Percentiles rank a stretch among this genome's conserved stretches.
These are phyloP conservation scores for Paramormyrops kingsleyae DNA, from an alignment of 2,113 vertebrate genomes.

Conservation along the genomic window DNA sequence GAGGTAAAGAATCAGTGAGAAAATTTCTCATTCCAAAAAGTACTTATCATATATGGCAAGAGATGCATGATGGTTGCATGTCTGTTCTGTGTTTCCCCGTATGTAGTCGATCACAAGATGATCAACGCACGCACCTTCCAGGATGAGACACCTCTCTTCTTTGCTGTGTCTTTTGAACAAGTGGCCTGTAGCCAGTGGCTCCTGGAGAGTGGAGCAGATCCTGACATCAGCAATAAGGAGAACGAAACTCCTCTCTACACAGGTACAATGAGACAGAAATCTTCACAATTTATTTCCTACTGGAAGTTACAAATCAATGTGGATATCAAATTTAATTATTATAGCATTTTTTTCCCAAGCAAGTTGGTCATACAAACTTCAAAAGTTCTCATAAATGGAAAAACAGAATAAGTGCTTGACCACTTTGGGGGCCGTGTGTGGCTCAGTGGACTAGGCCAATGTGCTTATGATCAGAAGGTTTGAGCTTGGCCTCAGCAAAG, in stretches of 20 bases:
- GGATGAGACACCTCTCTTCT: slow-evolving; percentile 69
- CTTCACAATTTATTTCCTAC: not conserved
- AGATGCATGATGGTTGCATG: not conserved
- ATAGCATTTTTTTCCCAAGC: too few relatives aligned
- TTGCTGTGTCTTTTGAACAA: slow-evolving; percentile 63
- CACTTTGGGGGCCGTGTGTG: not conserved
- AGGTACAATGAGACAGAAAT: slow-evolving; percentile 50
- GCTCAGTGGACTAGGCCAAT: not conserved
- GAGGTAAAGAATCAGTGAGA: not conserved
- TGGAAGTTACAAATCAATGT: not conserved
- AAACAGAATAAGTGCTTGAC: not conserved
- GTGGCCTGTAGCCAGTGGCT: slow-evolving; percentile 62
- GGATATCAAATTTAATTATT: not conserved
- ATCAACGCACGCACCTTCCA: slow-evolving; percentile 70
- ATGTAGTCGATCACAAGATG: slow-evolving; percentile 61
- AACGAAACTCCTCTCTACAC: slow-evolving; percentile 77
- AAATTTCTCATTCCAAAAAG: not conserved
- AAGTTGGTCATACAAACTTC: not conserved
- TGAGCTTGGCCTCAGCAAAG: not conserved
- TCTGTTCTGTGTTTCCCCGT: not conserved
- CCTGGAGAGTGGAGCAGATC: slow-evolving; percentile 71
- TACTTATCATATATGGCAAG: not conserved
- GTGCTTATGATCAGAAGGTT: not conserved
- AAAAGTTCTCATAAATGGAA: not conserved
- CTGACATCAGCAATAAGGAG: slow-evolving; percentile 70